phyloP scores from a whole-genome alignment of 2,888 invertebrate genomes.

The Dasysyrphus albostriatus region DNA sequence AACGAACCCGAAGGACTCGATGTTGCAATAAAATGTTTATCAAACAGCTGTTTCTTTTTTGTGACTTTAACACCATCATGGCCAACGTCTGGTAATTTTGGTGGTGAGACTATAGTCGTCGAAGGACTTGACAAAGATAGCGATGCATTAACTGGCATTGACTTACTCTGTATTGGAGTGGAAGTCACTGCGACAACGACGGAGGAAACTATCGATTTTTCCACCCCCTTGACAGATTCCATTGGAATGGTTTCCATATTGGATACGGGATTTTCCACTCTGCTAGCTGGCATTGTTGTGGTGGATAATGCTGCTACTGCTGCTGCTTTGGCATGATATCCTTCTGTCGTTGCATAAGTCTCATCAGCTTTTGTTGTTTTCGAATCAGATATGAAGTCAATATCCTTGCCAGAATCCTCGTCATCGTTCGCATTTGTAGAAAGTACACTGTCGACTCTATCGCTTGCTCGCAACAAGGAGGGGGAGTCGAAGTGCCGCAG shows the following conservation, averaged over 20 bases:
- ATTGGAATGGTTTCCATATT: conserved; percentile 52
- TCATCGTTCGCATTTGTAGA: conserved; percentile 47
- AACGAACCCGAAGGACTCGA: conserved; percentile 56
- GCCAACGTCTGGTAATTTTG: conserved; percentile 77
- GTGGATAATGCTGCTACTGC: conserved; percentile 42
- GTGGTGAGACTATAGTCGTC: conserved; percentile 24
- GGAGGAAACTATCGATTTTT: conserved; percentile 55
- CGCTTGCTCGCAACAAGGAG: not conserved
- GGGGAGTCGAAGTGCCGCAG: conserved; percentile 20
- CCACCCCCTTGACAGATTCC: conserved; percentile 15
- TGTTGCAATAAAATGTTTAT: conserved; percentile 79
- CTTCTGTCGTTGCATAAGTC: conserved; percentile 67
- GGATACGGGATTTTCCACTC: conserved; percentile 68
- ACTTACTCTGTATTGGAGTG: conserved; percentile 51
- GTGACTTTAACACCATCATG: conserved; percentile 83
- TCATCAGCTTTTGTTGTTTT: conserved; percentile 63
- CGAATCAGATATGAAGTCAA: conserved; percentile 70
- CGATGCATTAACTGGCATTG: conserved; percentile 66
- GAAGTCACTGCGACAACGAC: not conserved
- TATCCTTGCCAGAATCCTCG: conserved; percentile 62
- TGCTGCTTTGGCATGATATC: conserved; percentile 55
- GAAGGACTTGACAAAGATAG: conserved; percentile 33
- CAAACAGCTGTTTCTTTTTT: conserved; percentile 82
- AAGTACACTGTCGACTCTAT: conserved; percentile 29
- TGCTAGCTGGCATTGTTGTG: conserved; percentile 66